Conservation (phyloP, 2,888 invertebrate species). For the Drosophila cracens region DNA sequence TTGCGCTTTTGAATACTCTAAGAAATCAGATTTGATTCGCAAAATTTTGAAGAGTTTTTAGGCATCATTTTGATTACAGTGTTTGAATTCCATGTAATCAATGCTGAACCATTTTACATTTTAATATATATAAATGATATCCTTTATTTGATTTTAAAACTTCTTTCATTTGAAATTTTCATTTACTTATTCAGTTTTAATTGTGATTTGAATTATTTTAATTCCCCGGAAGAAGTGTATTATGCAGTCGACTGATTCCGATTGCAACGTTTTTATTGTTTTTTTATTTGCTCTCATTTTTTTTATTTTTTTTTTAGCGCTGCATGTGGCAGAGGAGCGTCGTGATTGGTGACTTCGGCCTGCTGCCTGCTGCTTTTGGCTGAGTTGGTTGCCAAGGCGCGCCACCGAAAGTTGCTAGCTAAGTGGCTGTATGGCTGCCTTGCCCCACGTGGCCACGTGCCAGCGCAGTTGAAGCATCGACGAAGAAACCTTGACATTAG, state of each 20-base stretch:
- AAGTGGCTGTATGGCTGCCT: conserved; percentile 9
- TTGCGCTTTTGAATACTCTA: conserved; percentile 12
- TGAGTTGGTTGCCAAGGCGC: conserved; percentile 15
- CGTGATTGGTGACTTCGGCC: conserved; percentile 20
- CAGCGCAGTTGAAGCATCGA: conserved; percentile 63
- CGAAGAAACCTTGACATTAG: conserved; percentile 80
- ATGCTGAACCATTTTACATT: not conserved
- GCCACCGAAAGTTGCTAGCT: conserved; percentile 18
- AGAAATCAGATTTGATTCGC: not conserved
- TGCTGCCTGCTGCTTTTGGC: conserved; percentile 23
- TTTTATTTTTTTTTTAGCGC: conserved; percentile 45
- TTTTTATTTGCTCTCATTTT: not conserved
- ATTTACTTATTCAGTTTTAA: too few relatives aligned
- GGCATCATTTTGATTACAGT: too few relatives aligned
- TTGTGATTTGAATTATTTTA: not conserved
- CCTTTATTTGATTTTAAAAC: not conserved
- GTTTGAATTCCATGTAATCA: not conserved
- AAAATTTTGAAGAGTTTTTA: too few relatives aligned
- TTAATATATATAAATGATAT: not conserved
- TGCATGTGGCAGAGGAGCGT: conserved; percentile 39
- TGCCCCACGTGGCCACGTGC: conserved; percentile 57
- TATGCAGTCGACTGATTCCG: not conserved
- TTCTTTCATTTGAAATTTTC: not conserved
- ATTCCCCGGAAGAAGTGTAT: not conserved
- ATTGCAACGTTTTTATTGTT: not conserved